Evolutionary conservation across 2,888 invertebrate genomes (phyloP).

Genomic region (Thymelicus acteon): DNA sequence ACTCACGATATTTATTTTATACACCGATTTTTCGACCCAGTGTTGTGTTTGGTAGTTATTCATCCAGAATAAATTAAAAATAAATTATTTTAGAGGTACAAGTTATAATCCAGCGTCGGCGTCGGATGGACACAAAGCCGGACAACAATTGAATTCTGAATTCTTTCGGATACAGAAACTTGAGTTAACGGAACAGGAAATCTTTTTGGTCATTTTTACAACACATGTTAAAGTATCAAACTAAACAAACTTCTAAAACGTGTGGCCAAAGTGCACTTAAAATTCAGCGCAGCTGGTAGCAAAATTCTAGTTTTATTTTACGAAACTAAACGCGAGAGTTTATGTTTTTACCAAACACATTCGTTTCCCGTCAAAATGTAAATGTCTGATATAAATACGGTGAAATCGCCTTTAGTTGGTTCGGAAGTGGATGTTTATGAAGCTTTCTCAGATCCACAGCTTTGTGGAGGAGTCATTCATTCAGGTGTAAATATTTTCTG

Average conservation of each 20-base stretch:
- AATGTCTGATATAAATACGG: slow-evolving; percentile 33
- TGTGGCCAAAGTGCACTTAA: slow-evolving; percentile 59
- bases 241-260: slow-evolving; percentile 68
- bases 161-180: slow-evolving; percentile 1
- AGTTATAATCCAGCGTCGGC: too few relatives aligned
- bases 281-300: slow-evolving; percentile 62
- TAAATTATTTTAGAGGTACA: too few relatives aligned
- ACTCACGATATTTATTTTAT: too few relatives aligned
- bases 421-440: slow-evolving; percentile 31
- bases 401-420: slow-evolving; percentile 26
- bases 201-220: slow-evolving; percentile 62
- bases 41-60: too few relatives aligned
- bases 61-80: too few relatives aligned
- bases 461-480: neutral
- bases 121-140: too few relatives aligned
- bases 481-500: neutral
- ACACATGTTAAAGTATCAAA: slow-evolving; percentile 51
- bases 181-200: slow-evolving; percentile 10
- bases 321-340: slow-evolving; percentile 55
- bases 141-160: neutral
- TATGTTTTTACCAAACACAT: slow-evolving; percentile 50
- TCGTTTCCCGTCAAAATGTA: slow-evolving; percentile 41
- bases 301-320: slow-evolving; percentile 64
- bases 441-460: slow-evolving; percentile 3
- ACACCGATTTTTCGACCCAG: too few relatives aligned